Base-by-base conservation (phyloP, 2,888 invertebrate genomes). In the Dasysyrphus tricinctus region DNA sequence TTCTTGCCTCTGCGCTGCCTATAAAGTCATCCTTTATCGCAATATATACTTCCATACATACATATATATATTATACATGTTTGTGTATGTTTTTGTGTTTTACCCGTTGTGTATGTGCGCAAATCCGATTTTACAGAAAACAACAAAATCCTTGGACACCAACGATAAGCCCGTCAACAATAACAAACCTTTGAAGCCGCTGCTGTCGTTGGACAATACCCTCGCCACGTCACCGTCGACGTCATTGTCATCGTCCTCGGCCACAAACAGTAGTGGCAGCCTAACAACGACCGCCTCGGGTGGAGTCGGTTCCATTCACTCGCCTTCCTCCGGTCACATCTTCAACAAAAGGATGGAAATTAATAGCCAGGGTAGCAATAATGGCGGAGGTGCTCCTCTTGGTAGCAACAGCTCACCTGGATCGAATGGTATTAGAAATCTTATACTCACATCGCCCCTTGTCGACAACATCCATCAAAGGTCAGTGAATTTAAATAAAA, bases 61-160 rank as follows among this genome's bases (percentile, higher is more conserved):
- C n/a, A n/a, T n/a, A n/a, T n/a, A n/a, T n/a, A n/a, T 39, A 12
- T 12, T 63, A 4, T 78, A 16, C 51, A 16, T 74, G 47, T 79
- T 19, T 83, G 61, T 73, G 29, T 47, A 16, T 83, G 54, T 70
- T 49, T 72, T 69, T 37, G 54, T 69, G 54, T 74, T 67, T 72
- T 81, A 65, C 67, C 69, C 51, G 61, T 73, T 78, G 56, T 79
- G 56, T 51, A 57, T 76, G 69, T 69, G 82, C 32, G 75, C 82
- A 78, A 76, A 80, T 80, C 77, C 67, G 61, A 67, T 80, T 87
- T 90, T 90, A 39, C 90, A 92, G 92, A 92, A 92, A 91, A 90
- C 90, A 88, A 91, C 91, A 72, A 92, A 92, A 89, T 92, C 92
- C 51, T 89, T 92, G 89, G 92, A 92, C 89, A 91, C 91, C 57